phyloP scores from a whole-genome alignment of 2,797 vertebrate species.

The Lepilemur septentrionalis region DNA sequence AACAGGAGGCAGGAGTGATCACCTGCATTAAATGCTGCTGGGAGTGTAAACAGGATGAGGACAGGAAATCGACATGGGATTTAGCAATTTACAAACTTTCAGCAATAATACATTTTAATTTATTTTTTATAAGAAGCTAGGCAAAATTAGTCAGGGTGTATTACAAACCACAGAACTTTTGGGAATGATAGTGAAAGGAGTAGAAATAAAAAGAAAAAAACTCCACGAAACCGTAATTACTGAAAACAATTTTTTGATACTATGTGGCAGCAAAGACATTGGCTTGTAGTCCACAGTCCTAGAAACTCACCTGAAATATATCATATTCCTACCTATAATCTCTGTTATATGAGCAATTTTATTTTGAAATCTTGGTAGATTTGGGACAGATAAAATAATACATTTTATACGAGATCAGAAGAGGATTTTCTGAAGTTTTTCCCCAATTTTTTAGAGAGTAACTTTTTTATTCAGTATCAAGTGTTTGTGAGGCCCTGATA shows the following conservation, averaged over 20 bases:
- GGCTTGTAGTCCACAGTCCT: neutral
- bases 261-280: neutral
- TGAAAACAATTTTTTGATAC: neutral
- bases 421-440: constrained; percentile 2
- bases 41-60: neutral
- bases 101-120: neutral
- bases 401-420: neutral
- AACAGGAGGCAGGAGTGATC: neutral
- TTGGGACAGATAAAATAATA: neutral
- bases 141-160: neutral
- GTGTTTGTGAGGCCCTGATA: neutral
- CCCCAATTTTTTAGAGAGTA: neutral
- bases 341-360: neutral
- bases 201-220: no score
- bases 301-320: neutral
- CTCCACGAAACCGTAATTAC: neutral
- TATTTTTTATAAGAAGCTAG: neutral
- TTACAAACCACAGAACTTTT: neutral
- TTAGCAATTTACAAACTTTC: neutral
- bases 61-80: neutral
- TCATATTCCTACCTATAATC: neutral
- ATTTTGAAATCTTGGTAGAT: neutral
- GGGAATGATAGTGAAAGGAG: no score
- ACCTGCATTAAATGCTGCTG: no score
- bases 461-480: neutral